Evolutionary conservation across 2,113 vertebrate genomes (phyloP).

Genomic region (Oncorhynchus kisutch): DNA sequence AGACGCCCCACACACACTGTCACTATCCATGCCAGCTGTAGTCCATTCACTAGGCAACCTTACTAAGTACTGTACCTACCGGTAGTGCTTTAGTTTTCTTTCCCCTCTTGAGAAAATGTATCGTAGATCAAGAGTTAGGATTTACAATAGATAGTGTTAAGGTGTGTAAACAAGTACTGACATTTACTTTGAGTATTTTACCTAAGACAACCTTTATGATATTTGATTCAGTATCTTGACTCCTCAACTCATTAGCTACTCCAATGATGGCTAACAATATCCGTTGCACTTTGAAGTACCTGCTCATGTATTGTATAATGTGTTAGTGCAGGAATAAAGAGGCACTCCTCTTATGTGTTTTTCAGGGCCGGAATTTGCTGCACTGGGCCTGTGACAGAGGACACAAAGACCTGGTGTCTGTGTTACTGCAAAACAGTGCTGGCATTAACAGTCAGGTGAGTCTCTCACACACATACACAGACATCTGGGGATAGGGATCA

Average conservation of each 20-base stretch:
- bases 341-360: conserved; percentile 31
- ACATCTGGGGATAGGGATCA: neutral
- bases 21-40: conserved; percentile 4
- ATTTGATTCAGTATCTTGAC: too few species aligned
- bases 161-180: neutral
- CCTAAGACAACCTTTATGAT: too few species aligned
- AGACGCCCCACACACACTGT: conserved; percentile 13
- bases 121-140: conserved; percentile 10
- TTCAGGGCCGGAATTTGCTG: conserved; percentile 87
- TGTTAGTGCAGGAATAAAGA: neutral
- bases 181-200: neutral
- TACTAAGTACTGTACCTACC: too few species aligned
- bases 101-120: neutral
- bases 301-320: neutral
- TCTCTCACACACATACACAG: neutral
- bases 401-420: conserved; percentile 90
- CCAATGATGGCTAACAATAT: too few species aligned
- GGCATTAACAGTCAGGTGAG: conserved; percentile 93
- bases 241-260: too few species aligned
- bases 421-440: conserved; percentile 84
- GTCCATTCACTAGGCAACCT: too few species aligned
- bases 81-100: too few species aligned
- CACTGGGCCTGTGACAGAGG: conserved; percentile 97
- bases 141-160: neutral
- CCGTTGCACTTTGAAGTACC: too few species aligned